Conservation (phyloP, 1,140 invertebrate species). For the Frieseomelitta varia region DNA sequence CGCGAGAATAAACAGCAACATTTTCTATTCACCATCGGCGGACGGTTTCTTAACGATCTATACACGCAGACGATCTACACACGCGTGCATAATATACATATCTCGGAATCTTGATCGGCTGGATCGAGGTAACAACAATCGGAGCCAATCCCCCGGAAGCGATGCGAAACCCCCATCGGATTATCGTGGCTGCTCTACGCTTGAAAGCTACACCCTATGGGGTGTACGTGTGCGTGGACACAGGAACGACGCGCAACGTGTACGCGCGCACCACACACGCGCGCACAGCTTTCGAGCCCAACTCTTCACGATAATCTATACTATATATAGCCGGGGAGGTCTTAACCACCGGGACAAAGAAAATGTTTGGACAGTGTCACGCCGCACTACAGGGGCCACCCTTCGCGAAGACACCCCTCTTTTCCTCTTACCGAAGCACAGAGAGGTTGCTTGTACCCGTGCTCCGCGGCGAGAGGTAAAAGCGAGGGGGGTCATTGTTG, state of each 20-base stretch:
- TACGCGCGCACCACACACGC: not conserved
- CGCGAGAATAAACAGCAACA: not conserved
- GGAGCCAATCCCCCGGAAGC: conserved; percentile 74
- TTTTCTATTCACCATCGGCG: not conserved
- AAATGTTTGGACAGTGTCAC: conserved; percentile 82
- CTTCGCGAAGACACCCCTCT: conserved; percentile 58
- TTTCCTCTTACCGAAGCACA: not conserved
- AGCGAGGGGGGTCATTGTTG: conserved; percentile 47
- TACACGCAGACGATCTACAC: not conserved
- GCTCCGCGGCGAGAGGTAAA: conserved; percentile 35
- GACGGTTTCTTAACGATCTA: not conserved
- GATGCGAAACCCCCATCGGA: conserved; percentile 76
- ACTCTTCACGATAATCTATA: conserved; percentile 75
- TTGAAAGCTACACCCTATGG: conserved; percentile 71
- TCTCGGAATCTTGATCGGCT: conserved; percentile 69
- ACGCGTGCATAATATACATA: conserved; percentile 41
- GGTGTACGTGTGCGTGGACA: not conserved
- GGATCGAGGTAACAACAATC: conserved; percentile 66
- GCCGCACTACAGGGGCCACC: conserved; percentile 70
- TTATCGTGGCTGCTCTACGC: conserved; percentile 73
- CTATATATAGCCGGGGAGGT: conserved; percentile 67
- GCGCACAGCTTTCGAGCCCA: conserved; percentile 34
- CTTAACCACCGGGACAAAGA: conserved; percentile 81
- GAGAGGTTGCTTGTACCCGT: conserved; percentile 40
- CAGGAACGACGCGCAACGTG: not conserved